These are phyloP conservation scores for Eunapius fragilis DNA, from an alignment of 37 sponge, comb jelly and placozoan genomes.

Conservation along the genomic window DNA sequence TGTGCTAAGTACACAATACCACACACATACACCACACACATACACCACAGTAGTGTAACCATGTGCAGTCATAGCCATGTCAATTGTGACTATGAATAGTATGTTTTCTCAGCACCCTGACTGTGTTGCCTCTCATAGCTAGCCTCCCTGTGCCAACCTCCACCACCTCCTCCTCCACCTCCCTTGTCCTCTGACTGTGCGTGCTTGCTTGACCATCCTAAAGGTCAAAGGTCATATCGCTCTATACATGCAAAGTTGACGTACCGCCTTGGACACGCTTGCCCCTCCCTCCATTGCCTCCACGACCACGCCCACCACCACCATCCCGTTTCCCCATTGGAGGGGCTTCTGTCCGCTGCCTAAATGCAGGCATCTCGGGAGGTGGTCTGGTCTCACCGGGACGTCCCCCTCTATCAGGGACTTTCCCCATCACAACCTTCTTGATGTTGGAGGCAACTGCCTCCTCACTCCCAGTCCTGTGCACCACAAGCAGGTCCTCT, in stretches of 20 bases:
- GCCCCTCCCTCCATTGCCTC: conserved; percentile 41
- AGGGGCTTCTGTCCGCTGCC: conserved; percentile 64
- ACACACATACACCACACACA: too few species aligned
- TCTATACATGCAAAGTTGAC: neutral
- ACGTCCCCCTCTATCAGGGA: conserved; percentile 92
- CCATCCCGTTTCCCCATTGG: conserved; percentile 62
- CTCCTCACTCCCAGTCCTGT: conserved; percentile 57
- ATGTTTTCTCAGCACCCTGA: neutral
- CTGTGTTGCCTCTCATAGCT: neutral
- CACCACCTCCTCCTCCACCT: conserved; percentile 37
- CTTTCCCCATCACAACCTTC: conserved; percentile 85
- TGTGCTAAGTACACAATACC: neutral
- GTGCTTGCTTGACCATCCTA: conserved; percentile 50
- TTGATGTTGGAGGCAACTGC: conserved; percentile 59
- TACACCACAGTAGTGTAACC: too few species aligned
- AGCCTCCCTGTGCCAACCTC: neutral
- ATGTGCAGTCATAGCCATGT: neutral
- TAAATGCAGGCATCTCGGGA: conserved; percentile 91
- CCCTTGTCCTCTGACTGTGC: conserved; percentile 29
- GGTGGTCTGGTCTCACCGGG: conserved; percentile 90
- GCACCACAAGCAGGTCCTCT: conserved; percentile 54
- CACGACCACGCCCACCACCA: conserved; percentile 30
- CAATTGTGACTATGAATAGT: neutral
- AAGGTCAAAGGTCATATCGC: neutral
- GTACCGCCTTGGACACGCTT: conserved; percentile 72